phyloP scores from a whole-genome alignment of 2,797 vertebrate genomes.

The Schizothorax lantsangensis region DNA sequence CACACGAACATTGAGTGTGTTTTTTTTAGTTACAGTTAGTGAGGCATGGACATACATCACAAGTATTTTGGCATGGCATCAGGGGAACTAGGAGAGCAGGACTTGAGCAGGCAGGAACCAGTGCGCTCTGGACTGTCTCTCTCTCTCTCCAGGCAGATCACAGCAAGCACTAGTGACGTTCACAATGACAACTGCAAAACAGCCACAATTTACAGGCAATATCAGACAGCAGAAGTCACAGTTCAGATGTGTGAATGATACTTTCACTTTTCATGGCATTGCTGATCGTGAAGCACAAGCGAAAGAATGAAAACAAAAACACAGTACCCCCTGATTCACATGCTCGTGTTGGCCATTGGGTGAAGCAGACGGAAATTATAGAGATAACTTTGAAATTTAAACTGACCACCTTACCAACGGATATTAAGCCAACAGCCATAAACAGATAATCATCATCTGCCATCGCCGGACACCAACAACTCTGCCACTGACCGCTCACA shows the following conservation, averaged over 20 bases:
- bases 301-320: no score
- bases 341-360: no score
- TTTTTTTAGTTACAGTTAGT: slow-evolving; percentile 51
- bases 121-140: not conserved
- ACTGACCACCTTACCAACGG: no score
- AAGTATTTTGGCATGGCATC: slow-evolving; percentile 57
- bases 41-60: slow-evolving; percentile 55
- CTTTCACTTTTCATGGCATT: no score
- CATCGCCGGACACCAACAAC: no score
- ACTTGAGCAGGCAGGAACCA: slow-evolving; percentile 31
- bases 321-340: no score
- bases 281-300: no score
- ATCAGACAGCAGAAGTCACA: not conserved
- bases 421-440: no score
- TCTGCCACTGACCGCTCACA: no score
- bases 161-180: slow-evolving; percentile 57
- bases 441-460: no score
- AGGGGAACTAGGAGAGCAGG: slow-evolving; percentile 47
- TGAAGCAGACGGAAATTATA: no score
- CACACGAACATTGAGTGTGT: slow-evolving; percentile 53
- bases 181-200: slow-evolving; percentile 50
- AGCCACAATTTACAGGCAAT: slow-evolving; percentile 3
- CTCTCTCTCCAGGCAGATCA: slow-evolving; percentile 46
- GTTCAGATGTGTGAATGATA: not conserved
- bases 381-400: no score